Conservation (phyloP, 2,797 vertebrate species). For the Carduelis carduelis region DNA sequence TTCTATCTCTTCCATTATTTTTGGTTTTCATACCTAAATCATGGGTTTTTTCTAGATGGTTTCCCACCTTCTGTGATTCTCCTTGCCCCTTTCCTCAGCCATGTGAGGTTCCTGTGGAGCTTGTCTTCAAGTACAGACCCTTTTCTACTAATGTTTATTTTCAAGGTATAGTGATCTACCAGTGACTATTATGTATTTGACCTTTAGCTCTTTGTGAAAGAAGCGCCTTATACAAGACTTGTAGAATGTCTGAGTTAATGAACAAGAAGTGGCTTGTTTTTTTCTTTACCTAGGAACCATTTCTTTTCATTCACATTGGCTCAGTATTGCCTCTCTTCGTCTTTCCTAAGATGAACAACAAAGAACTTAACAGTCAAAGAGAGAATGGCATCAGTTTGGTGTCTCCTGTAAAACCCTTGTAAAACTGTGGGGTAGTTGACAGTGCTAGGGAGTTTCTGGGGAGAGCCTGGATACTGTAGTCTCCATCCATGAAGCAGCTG, state of each 20-base stretch:
- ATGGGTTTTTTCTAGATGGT: fast-evolving
- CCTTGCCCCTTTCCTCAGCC: neutral
- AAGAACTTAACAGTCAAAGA: neutral
- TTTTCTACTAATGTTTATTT: neutral
- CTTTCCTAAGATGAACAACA: neutral
- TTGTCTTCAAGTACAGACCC: neutral
- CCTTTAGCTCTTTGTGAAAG: neutral
- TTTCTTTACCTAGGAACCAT: neutral
- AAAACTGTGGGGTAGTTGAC: neutral
- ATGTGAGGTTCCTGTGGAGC: neutral
- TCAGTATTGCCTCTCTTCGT: neutral
- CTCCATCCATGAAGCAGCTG: neutral
- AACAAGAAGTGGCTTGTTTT: neutral
- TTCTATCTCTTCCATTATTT: neutral
- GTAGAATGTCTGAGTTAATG: neutral
- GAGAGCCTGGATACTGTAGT: neutral
- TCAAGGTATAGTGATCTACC: neutral
- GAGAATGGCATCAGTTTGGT: neutral
- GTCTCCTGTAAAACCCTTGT: neutral
- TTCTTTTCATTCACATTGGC: neutral
- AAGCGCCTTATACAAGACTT: neutral
- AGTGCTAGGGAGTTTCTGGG: neutral
- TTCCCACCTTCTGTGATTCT: neutral
- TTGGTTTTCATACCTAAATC: neutral
- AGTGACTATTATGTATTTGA: neutral